Percentiles rank a stretch among this genome's conserved stretches.
These are phyloP conservation scores for Polymixis lichenea DNA, from an alignment of 2,888 invertebrate species.

Conservation along the genomic window DNA sequence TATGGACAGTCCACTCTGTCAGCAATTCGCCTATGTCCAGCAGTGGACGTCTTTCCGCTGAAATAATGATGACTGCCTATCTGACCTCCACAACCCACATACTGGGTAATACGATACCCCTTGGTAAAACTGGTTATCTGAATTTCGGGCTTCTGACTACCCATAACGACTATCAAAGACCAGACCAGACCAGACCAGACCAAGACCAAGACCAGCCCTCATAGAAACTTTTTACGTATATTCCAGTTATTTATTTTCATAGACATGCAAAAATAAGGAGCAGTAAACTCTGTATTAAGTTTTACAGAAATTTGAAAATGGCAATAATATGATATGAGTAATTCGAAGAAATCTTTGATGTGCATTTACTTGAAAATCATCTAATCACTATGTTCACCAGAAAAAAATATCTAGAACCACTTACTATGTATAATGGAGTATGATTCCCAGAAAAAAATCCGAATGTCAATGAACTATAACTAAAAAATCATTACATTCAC, in stretches of 20 bases:
- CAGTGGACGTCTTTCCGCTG: too few relatives aligned
- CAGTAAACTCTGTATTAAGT: conserved; percentile 2
- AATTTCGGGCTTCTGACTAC: too few relatives aligned
- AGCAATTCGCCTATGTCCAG: too few relatives aligned
- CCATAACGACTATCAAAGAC: too few relatives aligned
- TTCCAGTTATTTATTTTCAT: too few relatives aligned
- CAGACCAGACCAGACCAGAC: too few relatives aligned
- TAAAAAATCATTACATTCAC: neutral
- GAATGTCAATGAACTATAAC: neutral
- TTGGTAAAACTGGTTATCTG: too few relatives aligned
- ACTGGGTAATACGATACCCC: too few relatives aligned
- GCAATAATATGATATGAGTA: neutral
- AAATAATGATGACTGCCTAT: too few relatives aligned
- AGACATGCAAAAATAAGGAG: neutral
- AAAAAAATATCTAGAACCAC: neutral
- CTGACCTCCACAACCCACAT: too few relatives aligned
- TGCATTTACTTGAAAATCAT: conserved; percentile 6
- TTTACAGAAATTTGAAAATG: neutral
- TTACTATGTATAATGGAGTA: neutral
- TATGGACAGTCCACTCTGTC: too few relatives aligned
- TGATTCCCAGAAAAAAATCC: neutral
- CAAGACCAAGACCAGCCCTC: too few relatives aligned
- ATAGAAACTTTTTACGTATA: neutral
- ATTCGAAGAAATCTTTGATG: conserved; percentile 5
- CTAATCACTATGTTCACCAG: neutral